Percentiles rank a stretch among this genome's conserved stretches.
These are phyloP conservation scores for Microcebus tavaratra DNA, from an alignment of 2,113 vertebrate genomes.

Conservation along the genomic window DNA sequence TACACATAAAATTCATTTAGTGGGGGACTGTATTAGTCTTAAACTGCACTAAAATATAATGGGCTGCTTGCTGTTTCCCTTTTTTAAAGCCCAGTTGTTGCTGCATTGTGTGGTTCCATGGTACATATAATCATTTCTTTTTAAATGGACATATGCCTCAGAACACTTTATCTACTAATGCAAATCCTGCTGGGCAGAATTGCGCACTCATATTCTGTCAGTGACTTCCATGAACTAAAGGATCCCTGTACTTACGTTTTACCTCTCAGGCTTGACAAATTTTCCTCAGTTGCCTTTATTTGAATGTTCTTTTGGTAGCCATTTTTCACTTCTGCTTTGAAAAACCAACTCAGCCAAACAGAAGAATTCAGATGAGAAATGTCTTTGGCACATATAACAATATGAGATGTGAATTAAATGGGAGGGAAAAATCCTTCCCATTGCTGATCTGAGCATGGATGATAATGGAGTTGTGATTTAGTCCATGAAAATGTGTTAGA, in stretches of 20 bases:
- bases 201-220: background rate
- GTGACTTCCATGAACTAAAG: background rate
- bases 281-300: constrained; percentile 19
- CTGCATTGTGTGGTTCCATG: background rate
- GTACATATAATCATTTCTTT: background rate
- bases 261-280: constrained; percentile 14
- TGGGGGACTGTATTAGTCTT: background rate
- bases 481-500: constrained; percentile 20
- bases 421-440: background rate
- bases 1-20: background rate
- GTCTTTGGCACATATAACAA: constrained; percentile 2
- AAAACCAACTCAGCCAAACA: constrained; percentile 45
- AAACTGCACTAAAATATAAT: background rate
- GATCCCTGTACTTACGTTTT: constrained; percentile 28
- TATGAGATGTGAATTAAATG: constrained; percentile 30
- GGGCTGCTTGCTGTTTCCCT: background rate
- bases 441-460: background rate
- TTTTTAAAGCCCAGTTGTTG: background rate
- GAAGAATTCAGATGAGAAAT: constrained; percentile 49
- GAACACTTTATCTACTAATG: constrained; percentile 5
- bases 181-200: background rate
- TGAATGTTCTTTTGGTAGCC: background rate
- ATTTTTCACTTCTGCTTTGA: constrained; percentile 47
- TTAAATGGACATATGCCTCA: background rate
- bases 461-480: constrained; percentile 48